phyloP scores from a whole-genome alignment of 23 tunicate species.

The Clavelina lepadiformis region DNA sequence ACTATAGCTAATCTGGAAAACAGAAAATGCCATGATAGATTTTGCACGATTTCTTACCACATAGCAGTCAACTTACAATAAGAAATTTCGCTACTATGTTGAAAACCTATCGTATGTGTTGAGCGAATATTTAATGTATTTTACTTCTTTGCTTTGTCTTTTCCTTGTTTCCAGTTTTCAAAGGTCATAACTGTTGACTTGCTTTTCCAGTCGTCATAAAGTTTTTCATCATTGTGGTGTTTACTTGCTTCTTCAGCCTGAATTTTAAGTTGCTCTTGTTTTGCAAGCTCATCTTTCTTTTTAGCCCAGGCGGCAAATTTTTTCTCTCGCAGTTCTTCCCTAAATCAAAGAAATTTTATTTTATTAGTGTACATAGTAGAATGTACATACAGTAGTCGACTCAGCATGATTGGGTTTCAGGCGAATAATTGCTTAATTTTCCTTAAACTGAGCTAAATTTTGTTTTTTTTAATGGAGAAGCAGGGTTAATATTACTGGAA shows the following conservation, averaged over 20 bases:
- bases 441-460: too few species aligned
- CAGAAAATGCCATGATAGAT: background rate
- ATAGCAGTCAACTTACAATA: background rate
- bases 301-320: slow-evolving; percentile 51
- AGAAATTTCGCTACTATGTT: background rate
- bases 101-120: too few species aligned
- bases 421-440: too few species aligned
- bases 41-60: background rate
- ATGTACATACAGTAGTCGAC: too few species aligned
- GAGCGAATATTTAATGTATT: too few species aligned
- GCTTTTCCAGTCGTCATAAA: slow-evolving; percentile 47
- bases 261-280: slow-evolving; percentile 27
- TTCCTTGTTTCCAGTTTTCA: slow-evolving; percentile 63
- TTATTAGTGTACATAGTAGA: too few species aligned
- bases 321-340: slow-evolving; percentile 26
- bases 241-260: slow-evolving; percentile 12
- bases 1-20: slow-evolving; percentile 28
- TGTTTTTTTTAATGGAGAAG: too few species aligned
- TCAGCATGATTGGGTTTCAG: too few species aligned
- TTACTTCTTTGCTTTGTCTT: slow-evolving; percentile 49
- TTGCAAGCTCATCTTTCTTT: slow-evolving; percentile 39
- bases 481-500: too few species aligned
- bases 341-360: slow-evolving; percentile 4
- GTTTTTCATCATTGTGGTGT: slow-evolving; percentile 8
- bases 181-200: slow-evolving; percentile 56